Evolutionary conservation across 2,797 vertebrate species (phyloP), one percentile per base, ranked within the genome.

Genomic region (Pithecia hirsuta): DNA sequence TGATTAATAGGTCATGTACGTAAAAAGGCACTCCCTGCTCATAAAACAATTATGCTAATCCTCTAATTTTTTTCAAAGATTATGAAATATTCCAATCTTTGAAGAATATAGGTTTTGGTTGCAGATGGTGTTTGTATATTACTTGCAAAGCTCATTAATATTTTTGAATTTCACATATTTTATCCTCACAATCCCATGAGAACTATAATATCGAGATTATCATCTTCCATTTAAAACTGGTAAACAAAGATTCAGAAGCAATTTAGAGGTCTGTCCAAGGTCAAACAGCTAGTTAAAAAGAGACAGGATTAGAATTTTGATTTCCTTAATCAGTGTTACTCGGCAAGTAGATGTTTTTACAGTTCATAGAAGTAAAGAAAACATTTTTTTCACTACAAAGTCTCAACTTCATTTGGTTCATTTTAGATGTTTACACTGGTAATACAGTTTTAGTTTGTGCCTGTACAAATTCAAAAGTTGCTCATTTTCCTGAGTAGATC

Each of bases 151-250:
- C 80, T 93, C 85, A 94, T 94, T 95, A 94, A 97, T 48, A 87
- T 93, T 94, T 96, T 95, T 59, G 52, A 95, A 94, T 97, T 94
- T 97, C 86, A 61, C 67, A 52, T 84, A 97, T 92, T 97, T 97
- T 81, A 95, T 94, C 70, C 64, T 96, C 33, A 82, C 44, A 95
- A 86, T 52, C 95, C 39, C 80, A 87, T 41, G 88, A 93, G 89
- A 83, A 89, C 76, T 20, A 12, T 61, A 96, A 70, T 41, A 89
- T 57, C 76, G 84, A 57, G 85, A 96, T 94, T 93, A 89, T 81
- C 83, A 55, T 50, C 39, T 52, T 91, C 55, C 82, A 59, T 91
- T 96, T 96, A 74, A 94, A 86, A 90, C 39, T 50, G 39, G 36
- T 72, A 92, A 96, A 90, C 74, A 92, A 81, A 97, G 59, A 93